Conservation (phyloP, 2,797 vertebrate genomes). For the Coluber constrictor region DNA sequence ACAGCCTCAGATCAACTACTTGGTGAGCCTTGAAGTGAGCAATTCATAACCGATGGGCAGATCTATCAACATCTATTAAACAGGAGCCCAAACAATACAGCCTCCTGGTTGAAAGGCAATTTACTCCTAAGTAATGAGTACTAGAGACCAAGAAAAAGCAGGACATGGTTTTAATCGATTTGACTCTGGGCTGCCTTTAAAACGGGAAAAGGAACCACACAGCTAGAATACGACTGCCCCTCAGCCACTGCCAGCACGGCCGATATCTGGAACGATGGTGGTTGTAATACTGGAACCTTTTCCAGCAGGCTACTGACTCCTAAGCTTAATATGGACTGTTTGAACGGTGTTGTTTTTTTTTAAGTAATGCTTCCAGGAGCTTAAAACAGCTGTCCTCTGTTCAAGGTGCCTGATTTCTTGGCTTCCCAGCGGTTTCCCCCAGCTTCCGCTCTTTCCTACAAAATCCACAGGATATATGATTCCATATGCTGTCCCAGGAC, state of each 20-base stretch:
- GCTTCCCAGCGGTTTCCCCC: neutral
- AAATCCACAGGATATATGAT: constrained; percentile 1
- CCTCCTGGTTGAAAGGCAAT: neutral
- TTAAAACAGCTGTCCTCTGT: neutral
- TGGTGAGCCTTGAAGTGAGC: too few species aligned
- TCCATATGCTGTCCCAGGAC: neutral
- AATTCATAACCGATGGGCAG: neutral
- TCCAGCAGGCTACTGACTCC: neutral
- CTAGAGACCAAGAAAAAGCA: neutral
- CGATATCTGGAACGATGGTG: neutral
- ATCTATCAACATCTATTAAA: neutral
- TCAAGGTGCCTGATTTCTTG: neutral
- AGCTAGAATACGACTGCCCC: neutral
- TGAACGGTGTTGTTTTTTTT: too few species aligned
- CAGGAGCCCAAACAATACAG: neutral
- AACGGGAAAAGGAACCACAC: neutral
- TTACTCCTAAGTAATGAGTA: neutral
- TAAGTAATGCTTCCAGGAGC: neutral
- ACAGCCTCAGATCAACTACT: too few species aligned
- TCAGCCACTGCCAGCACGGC: neutral
- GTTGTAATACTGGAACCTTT: neutral
- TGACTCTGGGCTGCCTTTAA: neutral
- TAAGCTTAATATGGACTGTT: neutral
- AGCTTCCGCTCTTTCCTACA: neutral
- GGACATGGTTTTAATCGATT: neutral